Percentiles rank a stretch among this genome's conserved stretches.
Conservation (phyloP, 2,888 invertebrate species). For the Drosophila mettleri region DNA sequence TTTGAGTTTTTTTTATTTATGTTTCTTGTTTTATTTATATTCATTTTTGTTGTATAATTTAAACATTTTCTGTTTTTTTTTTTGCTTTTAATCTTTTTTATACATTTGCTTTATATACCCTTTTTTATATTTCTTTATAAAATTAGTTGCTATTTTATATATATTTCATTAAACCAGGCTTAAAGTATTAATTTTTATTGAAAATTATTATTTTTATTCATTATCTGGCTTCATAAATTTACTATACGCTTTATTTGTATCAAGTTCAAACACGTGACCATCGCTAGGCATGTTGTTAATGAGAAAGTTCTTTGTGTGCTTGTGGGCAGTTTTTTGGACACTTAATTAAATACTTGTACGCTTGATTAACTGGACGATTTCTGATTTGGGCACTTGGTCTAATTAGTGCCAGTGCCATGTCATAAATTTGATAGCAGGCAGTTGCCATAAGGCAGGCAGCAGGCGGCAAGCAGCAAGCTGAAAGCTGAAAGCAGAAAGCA, state of each 20-base stretch:
- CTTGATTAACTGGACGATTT: conserved; percentile 60
- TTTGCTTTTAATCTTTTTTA: too few species aligned
- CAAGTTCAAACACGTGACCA: neutral
- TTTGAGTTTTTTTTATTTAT: too few species aligned
- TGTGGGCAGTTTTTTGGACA: conserved; percentile 27
- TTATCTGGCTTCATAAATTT: too few species aligned
- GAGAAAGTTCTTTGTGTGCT: conserved; percentile 11
- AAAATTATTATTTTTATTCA: neutral
- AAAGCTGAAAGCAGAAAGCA: conserved; percentile 24
- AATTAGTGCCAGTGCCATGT: conserved; percentile 53
- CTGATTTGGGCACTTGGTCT: conserved; percentile 62
- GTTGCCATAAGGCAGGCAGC: conserved; percentile 16
- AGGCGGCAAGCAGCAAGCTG: conserved; percentile 4
- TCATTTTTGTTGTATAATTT: too few species aligned
- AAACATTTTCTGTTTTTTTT: too few species aligned
- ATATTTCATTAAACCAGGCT: too few species aligned
- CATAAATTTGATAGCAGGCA: conserved; percentile 64
- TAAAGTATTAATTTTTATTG: too few species aligned
- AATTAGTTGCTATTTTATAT: neutral
- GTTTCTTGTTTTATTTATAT: too few species aligned
- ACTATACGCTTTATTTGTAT: too few species aligned
- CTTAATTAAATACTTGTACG: conserved; percentile 72
- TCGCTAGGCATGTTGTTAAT: conserved; percentile 6
- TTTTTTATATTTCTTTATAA: too few species aligned
- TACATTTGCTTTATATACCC: too few species aligned